phyloP scores from a whole-genome alignment of 2,888 invertebrate species.

The Drosophila paranaensis region DNA sequence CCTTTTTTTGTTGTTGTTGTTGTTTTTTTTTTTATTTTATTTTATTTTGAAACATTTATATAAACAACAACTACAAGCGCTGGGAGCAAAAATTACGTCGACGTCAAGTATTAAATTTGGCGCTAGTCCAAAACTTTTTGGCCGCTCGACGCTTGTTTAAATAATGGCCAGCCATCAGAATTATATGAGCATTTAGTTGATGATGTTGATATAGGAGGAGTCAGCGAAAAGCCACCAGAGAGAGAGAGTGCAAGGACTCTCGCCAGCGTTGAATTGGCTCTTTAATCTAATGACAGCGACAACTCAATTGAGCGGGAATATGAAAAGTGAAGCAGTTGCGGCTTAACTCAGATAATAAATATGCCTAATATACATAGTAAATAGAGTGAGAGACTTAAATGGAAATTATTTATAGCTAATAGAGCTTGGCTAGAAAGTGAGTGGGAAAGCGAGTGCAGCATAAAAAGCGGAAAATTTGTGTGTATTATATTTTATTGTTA shows the following conservation, averaged over 20 bases:
- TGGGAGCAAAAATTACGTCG: constrained; percentile 67
- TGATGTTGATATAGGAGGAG: constrained; percentile 53
- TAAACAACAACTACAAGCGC: constrained; percentile 55
- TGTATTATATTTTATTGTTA: no score
- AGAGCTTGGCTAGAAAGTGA: neutral
- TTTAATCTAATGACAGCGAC: constrained; percentile 21
- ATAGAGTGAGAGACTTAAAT: neutral
- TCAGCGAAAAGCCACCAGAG: constrained; percentile 1
- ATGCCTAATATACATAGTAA: neutral
- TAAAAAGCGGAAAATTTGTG: neutral
- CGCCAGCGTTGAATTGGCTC: constrained; percentile 11
- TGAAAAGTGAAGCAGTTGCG: neutral
- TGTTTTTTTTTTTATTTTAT: constrained; percentile 35
- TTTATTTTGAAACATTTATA: constrained; percentile 46
- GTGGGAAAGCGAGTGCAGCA: neutral
- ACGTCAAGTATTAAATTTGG: constrained; percentile 75
- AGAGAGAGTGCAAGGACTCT: neutral
- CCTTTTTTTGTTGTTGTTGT: constrained; percentile 47
- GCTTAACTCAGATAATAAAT: neutral
- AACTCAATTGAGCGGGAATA: constrained; percentile 48
- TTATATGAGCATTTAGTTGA: constrained; percentile 76
- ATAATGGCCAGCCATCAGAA: constrained; percentile 74
- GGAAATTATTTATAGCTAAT: neutral
- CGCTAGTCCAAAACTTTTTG: constrained; percentile 60
- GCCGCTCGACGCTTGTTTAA: constrained; percentile 71